A percentile compares a stretch with the other conserved stretches of the same genome.
Conservation (phyloP, 2,888 invertebrate genomes). For the Sinodicranocentrus sp. region DNA sequence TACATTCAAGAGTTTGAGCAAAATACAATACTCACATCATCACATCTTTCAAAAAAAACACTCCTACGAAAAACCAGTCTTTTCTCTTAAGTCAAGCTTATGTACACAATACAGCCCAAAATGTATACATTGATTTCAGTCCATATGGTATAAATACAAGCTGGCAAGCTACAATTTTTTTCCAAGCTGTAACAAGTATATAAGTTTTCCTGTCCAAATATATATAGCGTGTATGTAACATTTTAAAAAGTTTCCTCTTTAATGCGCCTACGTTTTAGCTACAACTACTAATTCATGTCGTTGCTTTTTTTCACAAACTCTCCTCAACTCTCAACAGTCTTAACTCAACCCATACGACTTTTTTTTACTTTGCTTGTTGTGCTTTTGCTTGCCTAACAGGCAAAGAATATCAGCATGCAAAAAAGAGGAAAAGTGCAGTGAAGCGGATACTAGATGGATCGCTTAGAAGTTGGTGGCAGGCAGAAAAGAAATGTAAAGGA, state of each 20-base stretch:
- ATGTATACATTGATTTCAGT: too few relatives aligned
- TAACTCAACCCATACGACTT: too few relatives aligned
- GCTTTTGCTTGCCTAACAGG: conserved; percentile 9
- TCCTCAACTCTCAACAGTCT: too few relatives aligned
- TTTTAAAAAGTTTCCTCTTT: conserved; percentile 4
- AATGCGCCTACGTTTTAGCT: not conserved
- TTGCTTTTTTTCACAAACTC: not conserved
- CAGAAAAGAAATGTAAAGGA: not conserved
- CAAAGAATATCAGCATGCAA: conserved; percentile 10
- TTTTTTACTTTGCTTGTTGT: not conserved
- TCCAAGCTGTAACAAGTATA: too few relatives aligned
- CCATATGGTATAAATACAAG: too few relatives aligned
- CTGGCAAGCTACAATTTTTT: too few relatives aligned
- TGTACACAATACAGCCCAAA: too few relatives aligned
- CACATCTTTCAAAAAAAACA: too few relatives aligned
- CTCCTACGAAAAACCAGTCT: too few relatives aligned
- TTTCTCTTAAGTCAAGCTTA: too few relatives aligned
- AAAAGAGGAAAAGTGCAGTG: conserved; percentile 31
- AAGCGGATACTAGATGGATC: conserved; percentile 40
- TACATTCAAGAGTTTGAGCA: too few relatives aligned
- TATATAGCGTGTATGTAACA: not conserved
- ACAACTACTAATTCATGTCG: conserved; percentile 13
- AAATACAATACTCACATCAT: too few relatives aligned
- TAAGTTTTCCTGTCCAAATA: not conserved
- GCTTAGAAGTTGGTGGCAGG: conserved; percentile 1